These are phyloP conservation scores for Branchipolynoe longqiensis DNA, from an alignment of 2,888 invertebrate genomes.

Conservation along the genomic window DNA sequence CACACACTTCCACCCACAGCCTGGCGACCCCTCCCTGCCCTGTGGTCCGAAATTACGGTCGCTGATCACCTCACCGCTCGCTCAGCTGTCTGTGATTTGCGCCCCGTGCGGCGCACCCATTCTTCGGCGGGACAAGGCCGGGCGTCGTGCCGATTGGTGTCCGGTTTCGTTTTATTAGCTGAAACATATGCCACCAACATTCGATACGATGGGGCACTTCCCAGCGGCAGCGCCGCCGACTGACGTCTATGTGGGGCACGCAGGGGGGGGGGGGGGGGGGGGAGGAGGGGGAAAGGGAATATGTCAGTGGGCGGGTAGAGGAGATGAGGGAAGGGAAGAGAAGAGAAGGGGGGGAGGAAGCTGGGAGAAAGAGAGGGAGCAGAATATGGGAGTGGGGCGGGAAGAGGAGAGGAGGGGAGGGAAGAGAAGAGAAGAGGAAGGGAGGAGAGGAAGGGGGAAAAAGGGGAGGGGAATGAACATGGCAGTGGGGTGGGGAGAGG, in stretches of 20 bases:
- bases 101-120: constrained; percentile 4
- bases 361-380: no score
- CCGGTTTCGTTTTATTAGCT: constrained; percentile 58
- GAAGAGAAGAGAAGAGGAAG: not conserved
- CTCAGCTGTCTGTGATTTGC: constrained; percentile 26
- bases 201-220: constrained; percentile 52
- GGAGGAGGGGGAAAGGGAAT: not conserved
- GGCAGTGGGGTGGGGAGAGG: not conserved
- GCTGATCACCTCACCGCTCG: constrained; percentile 28
- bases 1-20: no score
- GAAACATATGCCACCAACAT: constrained; percentile 58
- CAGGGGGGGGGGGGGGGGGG: no score
- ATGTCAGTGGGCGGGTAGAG: no score
- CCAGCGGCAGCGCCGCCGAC: not conserved
- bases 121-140: constrained; percentile 24
- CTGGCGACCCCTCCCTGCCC: no score
- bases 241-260: no score
- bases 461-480: not conserved
- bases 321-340: no score
- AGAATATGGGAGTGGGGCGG: no score
- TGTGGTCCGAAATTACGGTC: constrained; percentile 25
- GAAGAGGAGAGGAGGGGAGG: not conserved
- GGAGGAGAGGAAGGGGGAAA: not conserved
- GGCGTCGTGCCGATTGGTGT: constrained; percentile 37
- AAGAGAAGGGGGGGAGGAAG: no score